Base-by-base conservation (phyloP, 2,888 invertebrate species). In the Tinea trinotella region DNA sequence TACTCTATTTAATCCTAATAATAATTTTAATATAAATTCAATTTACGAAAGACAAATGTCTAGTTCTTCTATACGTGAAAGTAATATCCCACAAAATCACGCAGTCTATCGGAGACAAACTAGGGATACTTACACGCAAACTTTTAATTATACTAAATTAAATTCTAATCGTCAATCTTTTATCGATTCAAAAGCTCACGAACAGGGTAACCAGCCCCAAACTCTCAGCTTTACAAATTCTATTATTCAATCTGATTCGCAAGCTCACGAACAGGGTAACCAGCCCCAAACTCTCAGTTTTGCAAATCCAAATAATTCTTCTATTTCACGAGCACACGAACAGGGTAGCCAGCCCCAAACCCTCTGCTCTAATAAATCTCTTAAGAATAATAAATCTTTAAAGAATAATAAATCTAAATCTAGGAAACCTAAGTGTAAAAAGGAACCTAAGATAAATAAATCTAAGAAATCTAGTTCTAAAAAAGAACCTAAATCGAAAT, bases 281-380 rank as follows among this genome's bases (percentile, higher is more conserved):
- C n/a, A n/a, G n/a, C n/a, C n/a, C n/a, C n/a, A n/a, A n/a, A n/a
- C n/a, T n/a, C n/a, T n/a, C n/a, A n/a, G n/a, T n/a, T n/a, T n/a
- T n/a, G n/a, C n/a, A n/a, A n/a, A n/a, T n/a, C n/a, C n/a, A n/a
- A n/a, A n/a, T n/a, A n/a, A n/a, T n/a, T n/a, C n/a, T n/a, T n/a
- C n/a, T n/a, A n/a, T n/a, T n/a, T 48, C 36, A 19, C 5, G 30
- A 9, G 54, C 57, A 49, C 35, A 57, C 54, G 56, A 56, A 58
- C 57, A 58, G 57, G 57, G 57, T 58, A 58, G 46, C 57, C 58
- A 57, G 56, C 56, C 57, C 56, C 60, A 57, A 59, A 57, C 55
- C 36, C 57, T 56, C 12, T 48, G 52, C 53, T 50, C 35, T 52
- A n/a, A 53, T 13, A 56, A 53, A 56, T 56, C 56, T n/a, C n/a